Base-by-base conservation (phyloP, 2,888 invertebrate species). In the Dyspetes luteomarginatus region DNA sequence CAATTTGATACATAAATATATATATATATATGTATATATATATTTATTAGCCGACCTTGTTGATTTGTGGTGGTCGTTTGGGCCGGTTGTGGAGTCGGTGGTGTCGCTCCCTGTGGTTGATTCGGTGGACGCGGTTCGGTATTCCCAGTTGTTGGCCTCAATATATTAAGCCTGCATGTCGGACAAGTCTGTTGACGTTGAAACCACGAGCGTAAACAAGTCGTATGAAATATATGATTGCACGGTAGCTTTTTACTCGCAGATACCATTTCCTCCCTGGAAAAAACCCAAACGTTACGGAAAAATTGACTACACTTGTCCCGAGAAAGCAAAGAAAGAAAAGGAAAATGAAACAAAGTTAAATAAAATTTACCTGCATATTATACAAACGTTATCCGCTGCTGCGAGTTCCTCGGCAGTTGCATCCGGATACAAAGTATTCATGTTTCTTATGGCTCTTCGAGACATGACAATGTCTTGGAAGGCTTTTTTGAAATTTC, bases 171-270 rank as follows among this genome's bases (percentile, higher is more conserved):
- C 12, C 99, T 95, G 91, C 99, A 99, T 3, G 99, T 99, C 0
- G 99, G 99, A 91, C 99, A 99, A 3, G 99, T 99, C 93, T 99
- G 99, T 92, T 99, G 99, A 5, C 99, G 95, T 93, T 99, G 99
- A 93, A 99, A 99, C 99, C 99, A 99, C 45, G 98, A 98, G 62
- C 99, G 95, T 72, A 99, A 94, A 92, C 99, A 99, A 71, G 97
- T 97, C 56, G 98, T 97, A 93, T 99, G 99, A 94, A 99, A 99
- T 89, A 99, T 99, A 92, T 99, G 99, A 92, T 98, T 98, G 93
- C 99, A 99, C 0, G 99, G 99, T 83, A 99, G 93, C 91, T 99
- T 99, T 93, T 99, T 99, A 48, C 98, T 96, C 65, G 95, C 95
- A 83, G 94, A 93, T 2, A 94, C 91, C 95, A 95, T 95, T 88